These are phyloP conservation scores for Colostygia pectinataria DNA, from an alignment of 2,888 invertebrate species.

Conservation along the genomic window DNA sequence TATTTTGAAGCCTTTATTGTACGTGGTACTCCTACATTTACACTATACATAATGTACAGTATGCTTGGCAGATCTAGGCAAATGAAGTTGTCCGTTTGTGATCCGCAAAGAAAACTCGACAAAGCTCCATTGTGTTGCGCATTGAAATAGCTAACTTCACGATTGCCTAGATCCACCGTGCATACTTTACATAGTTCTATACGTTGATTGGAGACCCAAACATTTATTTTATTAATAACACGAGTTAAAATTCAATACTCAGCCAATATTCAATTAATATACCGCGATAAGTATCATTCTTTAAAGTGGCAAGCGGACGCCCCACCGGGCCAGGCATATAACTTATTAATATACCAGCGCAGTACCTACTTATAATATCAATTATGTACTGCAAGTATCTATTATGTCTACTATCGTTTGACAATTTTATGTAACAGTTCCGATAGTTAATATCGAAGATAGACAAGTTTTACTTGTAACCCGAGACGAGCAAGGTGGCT, in stretches of 20 bases:
- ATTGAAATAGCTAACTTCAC: too few species aligned
- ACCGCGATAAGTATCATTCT: constrained; percentile 37
- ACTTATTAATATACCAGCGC: constrained; percentile 35
- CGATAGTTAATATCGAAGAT: constrained; percentile 33
- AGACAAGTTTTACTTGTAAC: constrained; percentile 38
- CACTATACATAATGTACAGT: too few species aligned
- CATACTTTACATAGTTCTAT: too few species aligned
- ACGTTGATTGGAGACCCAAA: too few species aligned
- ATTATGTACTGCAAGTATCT: constrained; percentile 35
- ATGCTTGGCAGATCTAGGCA: too few species aligned
- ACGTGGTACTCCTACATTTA: too few species aligned
- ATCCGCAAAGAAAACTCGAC: too few species aligned
- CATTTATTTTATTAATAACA: not conserved
- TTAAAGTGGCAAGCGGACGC: constrained; percentile 10
- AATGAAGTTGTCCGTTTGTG: too few species aligned
- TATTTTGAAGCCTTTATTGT: too few species aligned
- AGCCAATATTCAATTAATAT: constrained; percentile 12
- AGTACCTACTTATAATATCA: constrained; percentile 19
- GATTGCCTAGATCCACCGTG: too few species aligned
- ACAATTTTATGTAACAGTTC: constrained; percentile 43
- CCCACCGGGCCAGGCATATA: constrained; percentile 26
- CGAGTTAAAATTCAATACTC: not conserved
- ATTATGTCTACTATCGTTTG: constrained; percentile 43
- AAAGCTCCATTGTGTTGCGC: too few species aligned
- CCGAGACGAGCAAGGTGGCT: constrained; percentile 32